Percentiles rank a stretch among this genome's conserved stretches.
Evolutionary conservation across 2,888 invertebrate species (phyloP).

Genomic region (Cheilosia grossa): DNA sequence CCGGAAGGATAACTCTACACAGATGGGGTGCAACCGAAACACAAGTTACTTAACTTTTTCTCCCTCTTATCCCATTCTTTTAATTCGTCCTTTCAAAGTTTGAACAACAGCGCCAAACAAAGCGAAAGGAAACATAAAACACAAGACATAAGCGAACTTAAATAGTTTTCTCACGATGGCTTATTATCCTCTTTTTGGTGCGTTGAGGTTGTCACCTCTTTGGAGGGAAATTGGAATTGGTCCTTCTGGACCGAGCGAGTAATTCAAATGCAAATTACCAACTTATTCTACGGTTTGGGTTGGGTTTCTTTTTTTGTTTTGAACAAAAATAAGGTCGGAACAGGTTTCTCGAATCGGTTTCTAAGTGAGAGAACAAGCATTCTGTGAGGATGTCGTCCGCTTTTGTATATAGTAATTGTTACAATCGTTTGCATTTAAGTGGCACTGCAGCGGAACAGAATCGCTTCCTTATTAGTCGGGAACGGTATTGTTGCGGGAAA

Average conservation of each 20-base stretch:
- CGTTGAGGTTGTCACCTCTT: conserved; percentile 70
- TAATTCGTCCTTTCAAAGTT: conserved; percentile 38
- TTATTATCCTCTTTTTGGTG: conserved; percentile 65
- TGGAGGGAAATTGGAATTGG: conserved; percentile 50
- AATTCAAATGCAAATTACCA: conserved; percentile 74
- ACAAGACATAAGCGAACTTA: conserved; percentile 64
- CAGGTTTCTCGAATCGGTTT: conserved; percentile 38
- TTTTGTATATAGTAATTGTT: conserved; percentile 15
- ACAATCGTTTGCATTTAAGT: conserved; percentile 46
- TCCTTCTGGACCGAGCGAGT: conserved; percentile 62
- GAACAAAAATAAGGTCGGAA: conserved; percentile 29
- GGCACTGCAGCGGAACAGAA: conserved; percentile 9
- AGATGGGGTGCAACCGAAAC: conserved; percentile 46
- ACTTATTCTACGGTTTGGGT: conserved; percentile 52
- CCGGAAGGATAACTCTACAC: conserved; percentile 59
- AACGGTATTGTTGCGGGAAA: conserved; percentile 45
- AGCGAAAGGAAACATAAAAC: conserved; percentile 55
- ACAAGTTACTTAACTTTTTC: conserved; percentile 68
- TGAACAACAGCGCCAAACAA: conserved; percentile 27
- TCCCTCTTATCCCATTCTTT: conserved; percentile 52
- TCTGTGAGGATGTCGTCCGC: conserved; percentile 27
- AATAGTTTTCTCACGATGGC: conserved; percentile 74
- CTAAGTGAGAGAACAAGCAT: conserved; percentile 30
- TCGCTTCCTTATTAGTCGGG: conserved; percentile 4
- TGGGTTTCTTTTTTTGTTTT: conserved; percentile 20